Percentiles rank a stretch among this genome's conserved stretches.
These are phyloP conservation scores for Trochalopteron elliotii DNA, from an alignment of 2,113 vertebrate species.

Conservation along the genomic window DNA sequence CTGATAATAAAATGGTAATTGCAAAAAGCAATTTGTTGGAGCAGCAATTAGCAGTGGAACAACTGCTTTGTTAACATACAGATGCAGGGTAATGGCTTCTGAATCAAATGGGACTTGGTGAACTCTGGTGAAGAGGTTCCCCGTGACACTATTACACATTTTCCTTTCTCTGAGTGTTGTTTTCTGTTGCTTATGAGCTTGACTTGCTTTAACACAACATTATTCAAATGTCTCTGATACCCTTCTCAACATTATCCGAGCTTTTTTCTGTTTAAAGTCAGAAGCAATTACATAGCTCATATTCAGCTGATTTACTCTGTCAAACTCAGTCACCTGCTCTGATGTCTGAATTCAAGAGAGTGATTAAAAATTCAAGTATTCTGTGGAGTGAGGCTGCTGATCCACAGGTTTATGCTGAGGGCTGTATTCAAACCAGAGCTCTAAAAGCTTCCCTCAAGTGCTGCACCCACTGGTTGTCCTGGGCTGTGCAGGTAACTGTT, in stretches of 20 bases:
- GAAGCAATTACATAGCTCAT: constrained; percentile 15
- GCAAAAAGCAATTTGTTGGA: constrained; percentile 38
- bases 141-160: not conserved
- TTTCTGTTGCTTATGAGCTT: not conserved
- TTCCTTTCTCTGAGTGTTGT: not conserved
- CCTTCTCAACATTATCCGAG: not conserved
- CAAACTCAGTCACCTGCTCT: not conserved
- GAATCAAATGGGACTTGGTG: not conserved
- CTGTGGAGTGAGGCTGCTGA: not conserved
- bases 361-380: not conserved
- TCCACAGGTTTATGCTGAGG: not conserved
- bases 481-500: not conserved
- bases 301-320: constrained; percentile 17
- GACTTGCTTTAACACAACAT: not conserved
- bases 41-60: constrained; percentile 56
- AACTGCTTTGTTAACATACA: constrained; percentile 51
- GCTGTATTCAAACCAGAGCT: not conserved
- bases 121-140: constrained; percentile 3
- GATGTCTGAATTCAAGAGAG: not conserved
- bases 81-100: constrained; percentile 41
- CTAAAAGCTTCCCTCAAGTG: not conserved
- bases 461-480: not conserved
- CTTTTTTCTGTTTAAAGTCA: not conserved
- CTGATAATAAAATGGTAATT: constrained; percentile 61
- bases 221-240: not conserved